Base-by-base conservation (phyloP, 2,797 vertebrate genomes). In the Scomberomorus guttatus region DNA sequence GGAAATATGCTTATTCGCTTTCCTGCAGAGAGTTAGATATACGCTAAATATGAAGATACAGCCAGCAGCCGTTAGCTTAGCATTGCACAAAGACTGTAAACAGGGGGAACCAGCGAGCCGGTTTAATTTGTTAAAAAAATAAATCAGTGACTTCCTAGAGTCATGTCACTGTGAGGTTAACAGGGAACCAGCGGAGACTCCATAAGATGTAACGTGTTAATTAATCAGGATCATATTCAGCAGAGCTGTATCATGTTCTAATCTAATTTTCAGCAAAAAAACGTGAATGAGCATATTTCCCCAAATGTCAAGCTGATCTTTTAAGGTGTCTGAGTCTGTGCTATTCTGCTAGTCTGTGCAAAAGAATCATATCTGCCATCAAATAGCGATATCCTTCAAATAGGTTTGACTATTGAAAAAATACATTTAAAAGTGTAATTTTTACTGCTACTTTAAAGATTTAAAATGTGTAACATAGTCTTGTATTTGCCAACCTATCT, bases 111-210 rank as follows among this genome's bases (percentile, higher is more conserved):
- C 3, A 39, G 37, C 10, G 2, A 39, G 37, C 10, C 10, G 11
- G 37, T 39, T 39, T 12, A 39, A 11, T 39, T 39, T 34, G 11
- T 11, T 39, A 6, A 37, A 37, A 32, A 37, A 8, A 8, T 8
- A 37, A 37, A 37, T 37, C 34, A 9, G 34, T 37, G 8, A 12
- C 37, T 39, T 12, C 11, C 10, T 39, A 11, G 11, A 39, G 37
- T 12, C 37, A 3, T 39, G 11, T 39, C 37, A 39, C 37, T 39
- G 46, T 34, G 34, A 81, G 44, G 39, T 59, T 83, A 72, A 60
- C 72, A 79, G 65, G 61, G 24, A 79, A 72, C 56, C 54, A 25
- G 17, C 0, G 6, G 20, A 72, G 62, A 17, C 14, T 8, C 44
- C 13, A 50, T 24, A 25, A 39, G 17, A 60, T 62, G 11, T 52